These are phyloP conservation scores for Ceratina japonica DNA, from an alignment of 1,140 invertebrate genomes.

Conservation along the genomic window DNA sequence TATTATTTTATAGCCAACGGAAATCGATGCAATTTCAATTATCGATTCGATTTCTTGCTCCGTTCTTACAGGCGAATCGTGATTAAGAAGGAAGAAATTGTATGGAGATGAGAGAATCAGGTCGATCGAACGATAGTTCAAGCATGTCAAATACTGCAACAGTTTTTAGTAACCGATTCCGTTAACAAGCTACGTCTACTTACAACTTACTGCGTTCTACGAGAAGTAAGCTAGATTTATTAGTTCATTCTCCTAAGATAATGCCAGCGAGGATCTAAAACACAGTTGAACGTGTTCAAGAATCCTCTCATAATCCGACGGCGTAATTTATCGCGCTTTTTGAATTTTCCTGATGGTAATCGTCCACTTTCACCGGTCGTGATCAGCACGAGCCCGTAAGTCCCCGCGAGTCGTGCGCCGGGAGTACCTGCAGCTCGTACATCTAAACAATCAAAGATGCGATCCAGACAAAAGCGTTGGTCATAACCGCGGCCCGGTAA, in stretches of 20 bases:
- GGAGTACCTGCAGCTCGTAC: slow-evolving; percentile 29
- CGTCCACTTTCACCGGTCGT: slow-evolving; percentile 29
- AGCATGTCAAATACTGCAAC: neutral
- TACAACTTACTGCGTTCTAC: too few relatives aligned
- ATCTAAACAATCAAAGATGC: slow-evolving; percentile 44
- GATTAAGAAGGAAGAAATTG: neutral
- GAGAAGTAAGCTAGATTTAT: neutral
- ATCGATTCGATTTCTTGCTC: slow-evolving; percentile 11
- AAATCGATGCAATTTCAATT: slow-evolving; percentile 18
- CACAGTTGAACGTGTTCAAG: neutral
- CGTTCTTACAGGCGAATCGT: neutral
- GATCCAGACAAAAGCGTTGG: slow-evolving; percentile 43
- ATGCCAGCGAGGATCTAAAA: neutral
- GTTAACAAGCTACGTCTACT: too few relatives aligned
- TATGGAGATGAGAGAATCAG: neutral
- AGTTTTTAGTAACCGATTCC: neutral
- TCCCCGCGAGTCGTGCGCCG: slow-evolving; percentile 4
- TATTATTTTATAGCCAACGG: slow-evolving; percentile 15
- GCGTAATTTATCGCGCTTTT: slow-evolving; percentile 20
- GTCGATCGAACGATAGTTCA: neutral
- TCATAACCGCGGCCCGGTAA: slow-evolving; percentile 30
- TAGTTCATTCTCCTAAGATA: neutral
- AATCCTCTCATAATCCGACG: neutral
- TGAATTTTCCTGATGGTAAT: slow-evolving; percentile 41
- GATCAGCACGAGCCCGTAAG: neutral